These are phyloP conservation scores for Acropternis orthonyx DNA, from an alignment of 2,797 vertebrate genomes.

Conservation along the genomic window DNA sequence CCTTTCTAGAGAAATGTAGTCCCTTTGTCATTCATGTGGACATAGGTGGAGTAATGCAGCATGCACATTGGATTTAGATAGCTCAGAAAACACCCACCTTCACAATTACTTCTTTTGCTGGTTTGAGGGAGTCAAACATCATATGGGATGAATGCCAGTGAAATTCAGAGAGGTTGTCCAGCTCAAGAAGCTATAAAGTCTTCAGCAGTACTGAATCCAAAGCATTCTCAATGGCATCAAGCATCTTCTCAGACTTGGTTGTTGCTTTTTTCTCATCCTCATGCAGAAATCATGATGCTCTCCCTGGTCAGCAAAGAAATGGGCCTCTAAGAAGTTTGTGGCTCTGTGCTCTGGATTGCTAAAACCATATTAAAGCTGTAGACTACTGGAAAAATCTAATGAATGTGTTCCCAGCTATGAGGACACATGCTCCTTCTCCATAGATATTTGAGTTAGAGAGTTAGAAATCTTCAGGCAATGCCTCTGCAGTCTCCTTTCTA, in stretches of 20 bases:
- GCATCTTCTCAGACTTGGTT: background rate
- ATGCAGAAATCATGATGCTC: background rate
- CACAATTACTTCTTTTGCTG: background rate
- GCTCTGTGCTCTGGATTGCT: background rate
- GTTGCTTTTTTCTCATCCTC: background rate
- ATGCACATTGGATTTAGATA: background rate
- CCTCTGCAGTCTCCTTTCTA: background rate
- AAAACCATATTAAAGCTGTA: background rate
- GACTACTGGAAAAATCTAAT: background rate
- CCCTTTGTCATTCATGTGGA: background rate
- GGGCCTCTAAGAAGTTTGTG: background rate
- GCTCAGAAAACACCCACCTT: background rate
- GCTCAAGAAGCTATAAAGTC: background rate
- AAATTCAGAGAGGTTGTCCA: background rate
- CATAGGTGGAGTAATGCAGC: background rate
- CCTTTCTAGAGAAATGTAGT: background rate
- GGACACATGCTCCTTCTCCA: background rate
- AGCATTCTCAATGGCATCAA: background rate
- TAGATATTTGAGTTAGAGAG: background rate
- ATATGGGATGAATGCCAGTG: background rate
- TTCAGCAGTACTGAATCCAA: background rate
- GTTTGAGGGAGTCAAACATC: background rate
- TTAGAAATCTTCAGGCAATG: background rate
- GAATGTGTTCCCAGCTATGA: background rate
- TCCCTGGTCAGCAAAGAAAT: background rate